A percentile compares a stretch with the other conserved stretches of the same genome.
phyloP scores from a whole-genome alignment of 2,888 invertebrate genomes.

The Tipula lateralis region DNA sequence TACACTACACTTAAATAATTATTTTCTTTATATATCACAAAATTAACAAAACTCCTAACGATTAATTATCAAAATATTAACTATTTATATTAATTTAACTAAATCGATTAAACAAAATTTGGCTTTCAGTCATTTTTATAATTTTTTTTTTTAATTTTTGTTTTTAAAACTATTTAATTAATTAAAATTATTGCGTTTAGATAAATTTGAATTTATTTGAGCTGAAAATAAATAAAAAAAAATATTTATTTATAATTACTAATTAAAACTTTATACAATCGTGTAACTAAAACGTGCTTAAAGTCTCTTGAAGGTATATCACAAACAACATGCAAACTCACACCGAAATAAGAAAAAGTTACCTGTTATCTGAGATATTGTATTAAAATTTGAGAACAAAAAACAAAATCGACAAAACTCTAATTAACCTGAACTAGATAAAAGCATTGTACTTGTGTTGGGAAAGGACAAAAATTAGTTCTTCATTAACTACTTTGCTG shows the following conservation, averaged over 20 bases:
- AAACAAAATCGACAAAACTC: background rate
- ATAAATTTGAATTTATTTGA: constrained; percentile 21
- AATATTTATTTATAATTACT: background rate
- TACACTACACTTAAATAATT: background rate
- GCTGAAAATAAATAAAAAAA: constrained; percentile 9
- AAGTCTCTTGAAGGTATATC: background rate
- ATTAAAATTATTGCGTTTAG: background rate
- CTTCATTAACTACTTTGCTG: background rate
- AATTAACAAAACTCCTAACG: background rate
- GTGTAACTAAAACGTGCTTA: background rate
- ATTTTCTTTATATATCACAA: background rate
- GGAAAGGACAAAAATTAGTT: background rate
- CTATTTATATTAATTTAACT: background rate
- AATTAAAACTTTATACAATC: background rate
- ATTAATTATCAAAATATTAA: constrained; percentile 3
- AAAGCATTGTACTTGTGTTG: background rate
- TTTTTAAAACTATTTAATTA: background rate
- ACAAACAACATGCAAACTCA: background rate
- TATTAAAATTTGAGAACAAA: background rate
- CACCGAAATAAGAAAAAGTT: background rate
- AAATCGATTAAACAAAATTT: background rate
- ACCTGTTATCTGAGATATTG: background rate
- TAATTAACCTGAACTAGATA: background rate
- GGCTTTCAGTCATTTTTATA: background rate
- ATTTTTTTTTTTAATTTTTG: background rate